A percentile compares a stretch with the other conserved stretches of the same genome.
These are phyloP conservation scores for Heterochromis multidens DNA, from an alignment of 2,113 vertebrate species.

Conservation along the genomic window DNA sequence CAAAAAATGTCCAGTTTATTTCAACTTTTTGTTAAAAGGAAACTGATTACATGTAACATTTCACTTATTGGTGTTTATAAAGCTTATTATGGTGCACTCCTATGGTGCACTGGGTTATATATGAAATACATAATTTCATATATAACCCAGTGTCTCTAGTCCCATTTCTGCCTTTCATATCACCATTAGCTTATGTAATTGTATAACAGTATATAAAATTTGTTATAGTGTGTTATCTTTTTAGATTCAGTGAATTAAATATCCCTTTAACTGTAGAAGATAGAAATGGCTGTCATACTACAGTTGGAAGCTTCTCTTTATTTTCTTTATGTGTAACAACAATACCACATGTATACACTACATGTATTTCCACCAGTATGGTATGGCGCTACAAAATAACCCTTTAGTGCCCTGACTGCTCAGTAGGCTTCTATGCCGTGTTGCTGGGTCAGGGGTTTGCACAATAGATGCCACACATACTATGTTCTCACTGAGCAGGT, in stretches of 20 bases:
- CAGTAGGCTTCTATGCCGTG: conserved; percentile 48
- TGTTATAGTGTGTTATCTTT: too few relatives aligned
- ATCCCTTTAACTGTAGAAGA: neutral
- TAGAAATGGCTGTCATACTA: neutral
- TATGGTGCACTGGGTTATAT: too few relatives aligned
- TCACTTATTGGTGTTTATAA: neutral
- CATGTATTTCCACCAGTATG: conserved; percentile 17
- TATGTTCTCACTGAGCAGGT: conserved; percentile 36
- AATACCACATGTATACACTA: conserved; percentile 29
- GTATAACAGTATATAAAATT: too few relatives aligned
- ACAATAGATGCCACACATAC: conserved; percentile 49
- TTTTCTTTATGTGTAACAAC: conserved; percentile 41
- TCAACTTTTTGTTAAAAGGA: neutral
- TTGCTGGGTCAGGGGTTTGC: conserved; percentile 64
- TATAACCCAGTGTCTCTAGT: too few relatives aligned
- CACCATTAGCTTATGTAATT: too few relatives aligned
- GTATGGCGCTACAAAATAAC: conserved; percentile 49
- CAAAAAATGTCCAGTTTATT: neutral
- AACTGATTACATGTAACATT: neutral
- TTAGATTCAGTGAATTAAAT: neutral
- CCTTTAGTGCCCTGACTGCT: conserved; percentile 48
- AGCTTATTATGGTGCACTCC: neutral
- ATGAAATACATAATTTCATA: too few relatives aligned
- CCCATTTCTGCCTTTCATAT: too few relatives aligned
- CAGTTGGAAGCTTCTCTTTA: conserved; percentile 44